Base-by-base conservation (phyloP, 2,113 vertebrate species). In the Nettapus auritus region DNA sequence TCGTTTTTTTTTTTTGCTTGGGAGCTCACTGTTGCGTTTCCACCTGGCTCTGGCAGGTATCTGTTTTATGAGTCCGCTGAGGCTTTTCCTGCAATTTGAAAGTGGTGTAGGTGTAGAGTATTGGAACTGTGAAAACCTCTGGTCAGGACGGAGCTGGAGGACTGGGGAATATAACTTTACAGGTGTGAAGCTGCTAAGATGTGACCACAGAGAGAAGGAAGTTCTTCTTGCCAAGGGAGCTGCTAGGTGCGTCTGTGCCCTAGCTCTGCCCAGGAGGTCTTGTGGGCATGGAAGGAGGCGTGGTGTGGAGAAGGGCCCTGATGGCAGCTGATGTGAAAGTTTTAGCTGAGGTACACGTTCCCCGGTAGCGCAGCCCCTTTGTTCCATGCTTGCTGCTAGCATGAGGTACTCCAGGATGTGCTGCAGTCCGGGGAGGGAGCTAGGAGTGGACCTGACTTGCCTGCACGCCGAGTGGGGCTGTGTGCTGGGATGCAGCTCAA, bases 1-100 rank as follows among this genome's bases (percentile, higher is more conserved):
- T 36, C 50, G 78, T 3, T 12, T 8, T 38, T 80, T 38, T 66
- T 81, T 38, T 66, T 81, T 82, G 17, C 8, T 78, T 78, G 55
- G 8, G 82, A 82, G 36, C 6, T 66, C 31, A 33, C 34, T 79
- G 3, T 68, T 84, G 53, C 42, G 16, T 81, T 84, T 92, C 67
- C 40, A 29, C 56, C 82, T 88, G 53, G 55, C 52, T 90, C 40
- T 85, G 63, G 8, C n/a, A 52, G 48, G 26, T 80, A 5, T 80
- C 64, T 78, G 34, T 64, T 82, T 64, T 82, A 67, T 69, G 74
- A 95, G 60, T 4, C 11, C 23, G 31, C 69, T 38, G 9, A 82
- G 78, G 70, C 81, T 42, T 82, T 95, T 95, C 78, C 84, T 89
- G 89, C 79, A 78, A 89, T 60, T 57, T 46, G 29, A 89, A 71